Base-by-base conservation (phyloP, 2,888 invertebrate genomes). In the Latrodectus elegans region DNA sequence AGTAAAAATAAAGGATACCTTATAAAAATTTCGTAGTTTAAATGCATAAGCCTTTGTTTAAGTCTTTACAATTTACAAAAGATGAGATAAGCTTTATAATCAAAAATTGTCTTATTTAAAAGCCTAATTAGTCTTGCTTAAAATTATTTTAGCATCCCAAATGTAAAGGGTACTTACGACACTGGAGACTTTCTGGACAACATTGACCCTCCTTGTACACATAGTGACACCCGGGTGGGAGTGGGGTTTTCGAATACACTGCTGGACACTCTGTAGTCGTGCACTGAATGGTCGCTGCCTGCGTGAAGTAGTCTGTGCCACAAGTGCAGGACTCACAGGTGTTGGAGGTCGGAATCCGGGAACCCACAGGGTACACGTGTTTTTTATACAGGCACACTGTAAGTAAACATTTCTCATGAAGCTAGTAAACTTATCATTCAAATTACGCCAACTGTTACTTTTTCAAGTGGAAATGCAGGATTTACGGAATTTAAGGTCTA, bases 291-390 rank as follows among this genome's bases (percentile, higher is more conserved):
- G 86, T 72, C 8, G 89, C 86, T 15, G 83, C 89, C 22, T 89
- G 83, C 4, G 88, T 88, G 67, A 80, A 85, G 68, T 83, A 86
- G 22, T 87, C 89, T 15, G 71, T 74, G 22, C 70, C 73, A 49
- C 89, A 89, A 8, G 79, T 71, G 52, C 89, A 89, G 6, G 72
- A n/a, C n/a, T 87, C 86, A 64, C 89, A 89, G 1, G 89, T 79
- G 52, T 89, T 87, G 17, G 53, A 75, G 6, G 80, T 89, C 2
- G 82, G 78, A 17, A 89, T 87, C 38, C 79, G 79, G 11, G 74
- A 74, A 2, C 86, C 86, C 8, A 89, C 67, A 4, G 83, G 82
- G 17, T 89, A 89, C 4, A 82, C 72, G 17, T 87, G 81, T 17
- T 85, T 85, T 49, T 89, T 89, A 49, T 83, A 84, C 15, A 84